Evolutionary conservation across 2,797 vertebrate species (phyloP).

Genomic region (Eulemur coronatus): DNA sequence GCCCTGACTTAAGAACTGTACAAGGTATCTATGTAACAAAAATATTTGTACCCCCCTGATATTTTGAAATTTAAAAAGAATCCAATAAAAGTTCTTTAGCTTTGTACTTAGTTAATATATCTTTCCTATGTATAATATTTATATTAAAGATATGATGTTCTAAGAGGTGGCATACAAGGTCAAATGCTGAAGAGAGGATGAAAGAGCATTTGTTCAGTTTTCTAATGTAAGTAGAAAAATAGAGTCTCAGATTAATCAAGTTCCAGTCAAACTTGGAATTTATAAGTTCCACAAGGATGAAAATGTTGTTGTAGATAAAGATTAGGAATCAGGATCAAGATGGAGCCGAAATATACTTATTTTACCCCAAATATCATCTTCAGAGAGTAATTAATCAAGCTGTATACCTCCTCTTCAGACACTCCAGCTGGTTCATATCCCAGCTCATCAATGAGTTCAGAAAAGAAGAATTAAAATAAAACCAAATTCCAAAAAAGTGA

Average conservation of each 20-base stretch:
- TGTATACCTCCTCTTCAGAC: not conserved
- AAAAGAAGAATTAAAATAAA: conserved; percentile 55
- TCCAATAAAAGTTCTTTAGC: not conserved
- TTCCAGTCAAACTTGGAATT: not conserved
- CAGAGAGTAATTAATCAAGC: not conserved
- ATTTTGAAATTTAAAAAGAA: not conserved
- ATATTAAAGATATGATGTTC: not conserved
- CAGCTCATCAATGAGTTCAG: not conserved
- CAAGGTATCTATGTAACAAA: not conserved
- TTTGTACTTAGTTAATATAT: not conserved
- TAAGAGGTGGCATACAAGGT: not conserved
- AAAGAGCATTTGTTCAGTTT: not conserved
- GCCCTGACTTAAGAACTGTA: not conserved
- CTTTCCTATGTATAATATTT: not conserved
- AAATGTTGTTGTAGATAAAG: not conserved
- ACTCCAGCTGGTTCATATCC: not conserved
- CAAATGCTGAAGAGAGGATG: not conserved
- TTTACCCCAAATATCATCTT: not conserved
- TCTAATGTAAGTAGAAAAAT: not conserved
- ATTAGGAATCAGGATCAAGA: not conserved
- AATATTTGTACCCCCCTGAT: not conserved
- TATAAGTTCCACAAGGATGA: not conserved
- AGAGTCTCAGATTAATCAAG: not conserved
- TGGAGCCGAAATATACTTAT: not conserved
- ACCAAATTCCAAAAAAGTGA: conserved; percentile 39